A percentile compares a stretch with the other conserved stretches of the same genome.
These are phyloP conservation scores for Dryoscopus gambensis DNA, from an alignment of 2,113 vertebrate genomes.

Conservation along the genomic window DNA sequence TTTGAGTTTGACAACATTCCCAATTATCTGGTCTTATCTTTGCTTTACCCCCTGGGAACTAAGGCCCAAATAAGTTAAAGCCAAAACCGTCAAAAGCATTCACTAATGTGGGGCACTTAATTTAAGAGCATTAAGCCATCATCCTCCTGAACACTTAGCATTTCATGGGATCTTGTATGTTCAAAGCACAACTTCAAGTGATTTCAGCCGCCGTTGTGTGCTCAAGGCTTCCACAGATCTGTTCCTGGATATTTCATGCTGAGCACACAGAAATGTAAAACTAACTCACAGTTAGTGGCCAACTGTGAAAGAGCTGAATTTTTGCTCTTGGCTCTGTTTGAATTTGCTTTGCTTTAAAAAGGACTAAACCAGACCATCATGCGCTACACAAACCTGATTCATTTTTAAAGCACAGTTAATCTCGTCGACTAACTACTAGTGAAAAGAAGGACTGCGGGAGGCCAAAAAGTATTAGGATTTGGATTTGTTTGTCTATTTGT, in stretches of 20 bases:
- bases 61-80: not conserved
- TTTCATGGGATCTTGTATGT: not conserved
- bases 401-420: not conserved
- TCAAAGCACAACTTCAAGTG: not conserved
- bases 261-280: slow-evolving; percentile 3
- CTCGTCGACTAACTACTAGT: not conserved
- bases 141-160: not conserved
- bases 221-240: not conserved
- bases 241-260: not conserved
- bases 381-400: not conserved
- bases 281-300: not conserved
- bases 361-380: not conserved
- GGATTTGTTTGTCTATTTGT: not conserved
- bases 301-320: not conserved
- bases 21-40: not conserved
- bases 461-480: not conserved
- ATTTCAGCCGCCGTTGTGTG: not conserved
- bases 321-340: not conserved
- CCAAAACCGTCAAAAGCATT: not conserved
- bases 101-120: not conserved
- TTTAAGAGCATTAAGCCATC: not conserved
- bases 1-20: not conserved
- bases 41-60: not conserved
- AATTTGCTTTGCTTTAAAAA: not conserved
- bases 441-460: not conserved